Conservation (phyloP, 2,113 vertebrate species). For the Sebastes schlegelii region DNA sequence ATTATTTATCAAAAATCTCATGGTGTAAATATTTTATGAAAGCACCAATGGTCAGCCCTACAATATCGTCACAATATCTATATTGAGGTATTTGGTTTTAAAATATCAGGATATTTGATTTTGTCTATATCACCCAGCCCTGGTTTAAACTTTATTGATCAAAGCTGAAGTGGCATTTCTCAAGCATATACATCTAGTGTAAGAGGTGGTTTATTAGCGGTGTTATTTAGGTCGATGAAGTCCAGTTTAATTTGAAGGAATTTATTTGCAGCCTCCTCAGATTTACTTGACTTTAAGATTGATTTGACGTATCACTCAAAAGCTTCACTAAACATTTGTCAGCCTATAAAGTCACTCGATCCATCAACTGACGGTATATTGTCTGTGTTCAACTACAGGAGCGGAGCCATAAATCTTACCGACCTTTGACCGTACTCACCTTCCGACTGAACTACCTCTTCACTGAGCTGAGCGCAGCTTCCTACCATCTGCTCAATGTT, state of each 20-base stretch:
- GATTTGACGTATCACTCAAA: background rate
- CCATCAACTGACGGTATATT: background rate
- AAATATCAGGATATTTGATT: no score
- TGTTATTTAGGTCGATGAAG: background rate
- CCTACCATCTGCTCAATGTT: slow-evolving; percentile 95
- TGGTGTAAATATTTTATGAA: no score
- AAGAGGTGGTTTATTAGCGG: background rate
- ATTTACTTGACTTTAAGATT: background rate
- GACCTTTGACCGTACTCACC: slow-evolving; percentile 95
- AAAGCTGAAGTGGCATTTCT: background rate
- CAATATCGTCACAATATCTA: no score
- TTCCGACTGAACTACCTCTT: slow-evolving; percentile 97
- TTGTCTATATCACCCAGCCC: no score
- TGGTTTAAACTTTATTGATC: background rate
- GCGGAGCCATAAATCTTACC: slow-evolving; percentile 97
- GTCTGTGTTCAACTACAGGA: slow-evolving; percentile 84
- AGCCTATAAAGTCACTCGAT: background rate
- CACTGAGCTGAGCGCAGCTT: slow-evolving; percentile 92
- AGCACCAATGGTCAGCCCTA: no score
- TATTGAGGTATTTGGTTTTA: no score
- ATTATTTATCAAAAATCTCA: no score
- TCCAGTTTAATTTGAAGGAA: background rate
- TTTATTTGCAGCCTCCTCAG: background rate
- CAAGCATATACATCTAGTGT: background rate
- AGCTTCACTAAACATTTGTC: background rate